A percentile compares a stretch with the other conserved stretches of the same genome.
Evolutionary conservation across 2,888 invertebrate species (phyloP).

Genomic region (Sminthurides aquaticus): DNA sequence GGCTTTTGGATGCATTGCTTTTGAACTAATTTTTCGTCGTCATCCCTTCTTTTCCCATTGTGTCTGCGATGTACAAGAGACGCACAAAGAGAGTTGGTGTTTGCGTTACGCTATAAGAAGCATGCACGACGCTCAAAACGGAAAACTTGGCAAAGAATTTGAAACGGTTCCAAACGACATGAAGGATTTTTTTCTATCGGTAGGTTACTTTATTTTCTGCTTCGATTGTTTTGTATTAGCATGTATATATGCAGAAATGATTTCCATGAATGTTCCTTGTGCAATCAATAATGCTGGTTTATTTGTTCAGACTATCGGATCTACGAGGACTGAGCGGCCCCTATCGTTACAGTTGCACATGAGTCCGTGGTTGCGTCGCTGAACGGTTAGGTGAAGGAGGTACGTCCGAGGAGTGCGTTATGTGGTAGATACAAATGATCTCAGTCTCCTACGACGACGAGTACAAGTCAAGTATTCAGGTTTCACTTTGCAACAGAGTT

Average conservation of each 20-base stretch:
- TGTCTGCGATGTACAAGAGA: not conserved
- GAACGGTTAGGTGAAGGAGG: too few relatives aligned
- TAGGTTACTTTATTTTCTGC: not conserved
- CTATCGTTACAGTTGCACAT: not conserved
- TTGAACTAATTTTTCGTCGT: not conserved
- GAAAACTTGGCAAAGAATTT: not conserved
- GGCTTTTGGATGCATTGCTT: conserved; percentile 2
- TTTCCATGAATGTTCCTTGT: too few relatives aligned
- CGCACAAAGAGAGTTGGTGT: not conserved
- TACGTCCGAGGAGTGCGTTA: too few relatives aligned
- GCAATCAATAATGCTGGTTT: too few relatives aligned
- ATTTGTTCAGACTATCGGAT: not conserved
- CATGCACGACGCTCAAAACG: not conserved
- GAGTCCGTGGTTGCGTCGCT: not conserved
- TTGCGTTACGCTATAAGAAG: not conserved
- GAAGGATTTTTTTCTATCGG: not conserved
- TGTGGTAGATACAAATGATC: too few relatives aligned
- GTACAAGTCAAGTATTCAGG: too few relatives aligned
- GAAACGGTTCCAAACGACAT: not conserved
- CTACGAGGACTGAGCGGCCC: not conserved
- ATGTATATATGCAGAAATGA: too few relatives aligned
- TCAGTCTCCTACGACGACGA: too few relatives aligned
- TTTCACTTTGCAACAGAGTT: too few relatives aligned
- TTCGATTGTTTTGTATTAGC: too few relatives aligned
- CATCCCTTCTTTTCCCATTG: conserved; percentile 11